Evolutionary conservation across 2,797 vertebrate species (phyloP).

Genomic region (Danio jaintianensis): DNA sequence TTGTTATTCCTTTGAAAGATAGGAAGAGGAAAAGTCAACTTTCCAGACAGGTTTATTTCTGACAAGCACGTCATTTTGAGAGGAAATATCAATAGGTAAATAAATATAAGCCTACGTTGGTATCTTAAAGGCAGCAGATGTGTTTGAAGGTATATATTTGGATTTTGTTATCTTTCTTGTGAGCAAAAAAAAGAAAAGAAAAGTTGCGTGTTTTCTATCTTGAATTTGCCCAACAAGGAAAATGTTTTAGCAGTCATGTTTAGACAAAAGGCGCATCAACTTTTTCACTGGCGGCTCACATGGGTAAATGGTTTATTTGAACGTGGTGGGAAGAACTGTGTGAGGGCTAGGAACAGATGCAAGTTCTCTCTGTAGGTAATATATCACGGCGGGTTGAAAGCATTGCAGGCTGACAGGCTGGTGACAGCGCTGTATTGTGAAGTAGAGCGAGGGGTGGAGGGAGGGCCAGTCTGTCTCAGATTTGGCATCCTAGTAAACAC

Average conservation of each 20-base stretch:
- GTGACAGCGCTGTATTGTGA: conserved; percentile 77
- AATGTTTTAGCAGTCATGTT: conserved; percentile 35
- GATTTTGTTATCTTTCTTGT: conserved; percentile 1
- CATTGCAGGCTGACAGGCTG: conserved; percentile 72
- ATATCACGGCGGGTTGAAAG: conserved; percentile 71
- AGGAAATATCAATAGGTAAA: conserved; percentile 28
- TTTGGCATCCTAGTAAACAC: conserved; percentile 77
- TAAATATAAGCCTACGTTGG: neutral
- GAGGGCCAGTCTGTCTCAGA: conserved; percentile 74
- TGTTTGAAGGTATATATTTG: conserved; percentile 4
- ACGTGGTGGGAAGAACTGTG: conserved; percentile 61
- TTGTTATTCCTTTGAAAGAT: conserved; percentile 57
- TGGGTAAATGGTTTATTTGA: conserved; percentile 57
- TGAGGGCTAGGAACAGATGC: conserved; percentile 64
- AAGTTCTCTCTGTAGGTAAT: conserved; percentile 63
- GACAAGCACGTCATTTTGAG: conserved; percentile 26
- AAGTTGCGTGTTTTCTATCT: conserved; percentile 31
- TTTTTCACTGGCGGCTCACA: conserved; percentile 38
- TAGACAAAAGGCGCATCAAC: conserved; percentile 47
- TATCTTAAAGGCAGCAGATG: neutral
- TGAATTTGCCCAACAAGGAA: conserved; percentile 25
- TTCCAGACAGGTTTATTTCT: conserved; percentile 42
- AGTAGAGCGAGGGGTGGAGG: conserved; percentile 69
- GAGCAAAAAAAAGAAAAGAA: conserved; percentile 35
- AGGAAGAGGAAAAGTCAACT: conserved; percentile 44